Evolutionary conservation across 1,140 invertebrate species (phyloP).

Genomic region (Ceratina calcarata): DNA sequence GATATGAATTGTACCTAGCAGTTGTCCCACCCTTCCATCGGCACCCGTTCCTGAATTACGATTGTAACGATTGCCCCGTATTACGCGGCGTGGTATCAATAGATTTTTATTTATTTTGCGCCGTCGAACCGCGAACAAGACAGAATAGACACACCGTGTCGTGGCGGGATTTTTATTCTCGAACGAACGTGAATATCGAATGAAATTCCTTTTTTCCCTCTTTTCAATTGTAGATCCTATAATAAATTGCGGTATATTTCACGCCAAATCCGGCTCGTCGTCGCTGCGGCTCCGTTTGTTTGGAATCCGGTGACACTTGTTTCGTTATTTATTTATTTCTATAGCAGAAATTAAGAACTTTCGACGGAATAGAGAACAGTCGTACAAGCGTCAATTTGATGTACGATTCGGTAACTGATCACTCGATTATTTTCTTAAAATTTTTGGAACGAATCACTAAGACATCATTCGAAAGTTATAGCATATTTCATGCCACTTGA

Average conservation of each 20-base stretch:
- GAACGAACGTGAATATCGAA: slow-evolving; percentile 1
- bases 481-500: too few species aligned
- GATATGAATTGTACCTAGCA: slow-evolving; percentile 34
- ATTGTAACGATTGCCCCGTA: slow-evolving; percentile 43
- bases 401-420: too few species aligned
- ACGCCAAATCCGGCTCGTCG: slow-evolving; percentile 1
- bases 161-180: slow-evolving; percentile 14
- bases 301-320: background rate
- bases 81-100: slow-evolving; percentile 11
- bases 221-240: slow-evolving; percentile 26
- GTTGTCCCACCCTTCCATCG: slow-evolving; percentile 1
- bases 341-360: background rate
- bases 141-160: background rate
- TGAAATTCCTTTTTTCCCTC: background rate
- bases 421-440: too few species aligned
- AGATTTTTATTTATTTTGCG: slow-evolving; percentile 25
- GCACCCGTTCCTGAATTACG: slow-evolving; percentile 32
- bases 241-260: slow-evolving; percentile 25
- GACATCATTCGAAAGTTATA: too few species aligned
- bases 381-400: background rate
- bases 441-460: too few species aligned
- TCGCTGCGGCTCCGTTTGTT: background rate
- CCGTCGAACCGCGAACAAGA: slow-evolving; percentile 15
- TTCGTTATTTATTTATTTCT: slow-evolving; percentile 23
- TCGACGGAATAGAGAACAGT: background rate